phyloP scores from a whole-genome alignment of 2,888 invertebrate species.

The Drosophila fungiperda region DNA sequence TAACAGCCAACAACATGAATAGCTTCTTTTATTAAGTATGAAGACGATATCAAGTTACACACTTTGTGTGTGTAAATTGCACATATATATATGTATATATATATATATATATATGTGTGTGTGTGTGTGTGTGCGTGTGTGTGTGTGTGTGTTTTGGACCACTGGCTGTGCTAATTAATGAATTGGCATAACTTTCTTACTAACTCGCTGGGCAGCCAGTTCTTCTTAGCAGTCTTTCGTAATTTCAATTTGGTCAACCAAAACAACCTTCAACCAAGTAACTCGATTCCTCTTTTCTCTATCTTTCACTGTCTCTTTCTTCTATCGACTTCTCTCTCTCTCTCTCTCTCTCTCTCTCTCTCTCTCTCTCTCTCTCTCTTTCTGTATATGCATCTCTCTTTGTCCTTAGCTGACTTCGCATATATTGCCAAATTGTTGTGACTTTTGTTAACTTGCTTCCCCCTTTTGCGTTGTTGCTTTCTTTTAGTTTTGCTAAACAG shows the following conservation, averaged over 20 bases:
- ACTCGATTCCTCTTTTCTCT: not conserved
- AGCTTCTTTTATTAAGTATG: conserved; percentile 69
- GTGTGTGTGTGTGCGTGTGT: conserved; percentile 11
- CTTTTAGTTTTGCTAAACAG: conserved; percentile 45
- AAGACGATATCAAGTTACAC: conserved; percentile 70
- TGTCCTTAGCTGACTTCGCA: conserved; percentile 30
- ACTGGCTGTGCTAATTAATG: conserved; percentile 77
- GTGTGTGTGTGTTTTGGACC: conserved; percentile 39
- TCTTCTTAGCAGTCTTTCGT: conserved; percentile 49
- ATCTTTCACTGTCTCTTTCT: not conserved
- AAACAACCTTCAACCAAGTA: not conserved
- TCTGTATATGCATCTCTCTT: not conserved
- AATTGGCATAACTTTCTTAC: conserved; percentile 79
- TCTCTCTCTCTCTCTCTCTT: not conserved
- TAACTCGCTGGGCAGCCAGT: conserved; percentile 45
- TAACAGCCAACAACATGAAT: conserved; percentile 35
- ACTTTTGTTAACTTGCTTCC: conserved; percentile 50
- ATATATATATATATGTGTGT: not conserved
- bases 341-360: not conserved
- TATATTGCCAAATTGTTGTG: conserved; percentile 62
- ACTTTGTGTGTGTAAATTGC: conserved; percentile 25
- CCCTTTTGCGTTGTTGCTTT: conserved; percentile 49
- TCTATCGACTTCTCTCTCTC: not conserved
- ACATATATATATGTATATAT: too few species aligned
- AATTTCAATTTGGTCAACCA: conserved; percentile 49